A percentile compares a stretch with the other conserved stretches of the same genome.
Conservation (phyloP, 2,113 vertebrate genomes). For the Poecilia latipinna region DNA sequence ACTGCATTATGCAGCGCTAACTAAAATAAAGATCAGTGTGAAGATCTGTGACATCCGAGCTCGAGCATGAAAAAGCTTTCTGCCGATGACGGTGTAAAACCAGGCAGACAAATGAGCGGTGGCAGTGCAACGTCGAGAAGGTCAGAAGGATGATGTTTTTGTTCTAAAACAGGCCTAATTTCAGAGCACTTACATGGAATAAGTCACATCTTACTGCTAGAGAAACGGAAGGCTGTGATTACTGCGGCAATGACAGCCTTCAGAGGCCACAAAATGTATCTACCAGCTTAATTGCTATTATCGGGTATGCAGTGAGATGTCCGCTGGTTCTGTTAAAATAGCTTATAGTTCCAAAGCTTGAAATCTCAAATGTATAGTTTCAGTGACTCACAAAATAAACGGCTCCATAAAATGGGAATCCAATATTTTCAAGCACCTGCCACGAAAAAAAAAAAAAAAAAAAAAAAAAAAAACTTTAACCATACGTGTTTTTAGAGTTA, state of each 20-base stretch:
- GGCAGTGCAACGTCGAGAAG: background rate
- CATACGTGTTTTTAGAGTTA: background rate
- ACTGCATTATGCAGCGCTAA: slow-evolving; percentile 43
- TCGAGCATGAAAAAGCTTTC: slow-evolving; percentile 19
- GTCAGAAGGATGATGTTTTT: background rate
- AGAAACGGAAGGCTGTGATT: background rate
- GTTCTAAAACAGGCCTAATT: background rate
- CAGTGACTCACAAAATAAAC: slow-evolving; percentile 17
- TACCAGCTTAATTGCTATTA: slow-evolving; percentile 12
- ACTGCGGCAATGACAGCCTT: slow-evolving; percentile 13
- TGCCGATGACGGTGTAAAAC: slow-evolving; percentile 16
- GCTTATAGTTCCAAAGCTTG: slow-evolving; percentile 12
- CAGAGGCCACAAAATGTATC: slow-evolving; percentile 8
- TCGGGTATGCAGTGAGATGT: slow-evolving; percentile 10
- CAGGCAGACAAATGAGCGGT: background rate
- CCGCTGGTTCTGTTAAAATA: slow-evolving; percentile 34
- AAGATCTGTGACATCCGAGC: slow-evolving; percentile 22
- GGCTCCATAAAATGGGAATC: background rate
- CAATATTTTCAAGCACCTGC: background rate
- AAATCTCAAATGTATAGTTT: slow-evolving; percentile 47
- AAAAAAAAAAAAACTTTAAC: background rate
- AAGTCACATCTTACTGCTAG: background rate
- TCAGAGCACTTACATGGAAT: slow-evolving; percentile 14
- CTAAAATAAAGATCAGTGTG: slow-evolving; percentile 29
- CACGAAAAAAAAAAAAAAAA: background rate